phyloP scores from a whole-genome alignment of 2,113 vertebrate genomes.

The Pogona vitticeps region DNA sequence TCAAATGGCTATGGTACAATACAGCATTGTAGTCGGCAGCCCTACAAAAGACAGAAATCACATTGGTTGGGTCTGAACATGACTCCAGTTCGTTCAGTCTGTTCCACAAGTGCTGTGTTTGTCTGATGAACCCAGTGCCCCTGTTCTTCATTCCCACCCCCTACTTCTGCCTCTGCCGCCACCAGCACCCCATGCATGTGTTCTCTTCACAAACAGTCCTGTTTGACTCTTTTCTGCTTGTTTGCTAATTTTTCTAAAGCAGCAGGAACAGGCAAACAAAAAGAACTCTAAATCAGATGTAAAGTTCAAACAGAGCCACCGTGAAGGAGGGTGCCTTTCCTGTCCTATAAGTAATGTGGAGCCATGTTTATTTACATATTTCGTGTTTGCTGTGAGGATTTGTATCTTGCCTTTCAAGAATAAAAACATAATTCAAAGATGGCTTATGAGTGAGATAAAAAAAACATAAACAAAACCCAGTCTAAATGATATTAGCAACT shows the following conservation, averaged over 20 bases:
- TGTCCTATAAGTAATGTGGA: background rate
- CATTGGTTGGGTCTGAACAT: background rate
- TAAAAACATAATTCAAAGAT: background rate
- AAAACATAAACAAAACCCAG: background rate
- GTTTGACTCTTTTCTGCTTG: background rate
- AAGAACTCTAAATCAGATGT: background rate
- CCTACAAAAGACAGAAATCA: too few relatives aligned
- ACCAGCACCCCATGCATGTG: background rate
- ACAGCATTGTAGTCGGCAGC: background rate
- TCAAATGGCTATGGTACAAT: constrained; percentile 23
- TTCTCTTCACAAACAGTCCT: background rate
- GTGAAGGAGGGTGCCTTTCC: background rate
- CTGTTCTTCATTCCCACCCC: background rate
- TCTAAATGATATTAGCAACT: background rate
- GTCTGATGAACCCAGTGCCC: background rate
- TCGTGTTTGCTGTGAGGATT: background rate
- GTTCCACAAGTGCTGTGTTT: background rate
- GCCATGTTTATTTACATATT: background rate
- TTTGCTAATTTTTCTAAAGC: background rate
- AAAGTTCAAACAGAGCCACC: background rate
- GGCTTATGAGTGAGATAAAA: background rate
- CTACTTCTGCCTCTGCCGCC: background rate
- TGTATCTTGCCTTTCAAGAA: background rate
- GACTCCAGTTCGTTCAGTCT: constrained; percentile 9
- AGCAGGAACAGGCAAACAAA: background rate